Base-by-base conservation (phyloP, 2,888 invertebrate genomes). In the Stenchaetothrips biformis region DNA sequence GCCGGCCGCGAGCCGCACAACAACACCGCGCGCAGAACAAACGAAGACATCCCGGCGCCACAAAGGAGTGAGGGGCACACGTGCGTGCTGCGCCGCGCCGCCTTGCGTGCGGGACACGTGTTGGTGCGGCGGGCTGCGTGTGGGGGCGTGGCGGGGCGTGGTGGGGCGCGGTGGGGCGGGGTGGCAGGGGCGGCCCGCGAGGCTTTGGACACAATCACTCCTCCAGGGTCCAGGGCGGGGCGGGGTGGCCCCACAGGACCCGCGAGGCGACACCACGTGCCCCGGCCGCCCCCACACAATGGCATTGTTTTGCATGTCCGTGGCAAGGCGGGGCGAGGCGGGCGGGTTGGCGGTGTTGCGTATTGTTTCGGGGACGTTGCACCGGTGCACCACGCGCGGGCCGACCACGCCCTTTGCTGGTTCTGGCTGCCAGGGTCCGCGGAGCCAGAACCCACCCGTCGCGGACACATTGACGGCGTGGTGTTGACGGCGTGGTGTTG, bases 241-340 rank as follows among this genome's bases (percentile, higher is more conserved):
- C 18, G 18, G 59, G 18, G 59, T 18, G 59, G 59, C 16, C 18
- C 18, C 18, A 18, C 18, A 6, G 59, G 59, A 18, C 13, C 6
- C 18, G 37, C 37, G 59, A 59, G 13, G 13, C 13, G 59, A 6
- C 59, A 16, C 59, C 67, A 25, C 67, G 67, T 11, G 21, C 67
- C 9, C 67, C 67, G 67, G 37, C 37, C 37, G 37, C 67, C 21
- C 59, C 67, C 25, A 67, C 25, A 74, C 67, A 74, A 74, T 74
- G 67, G 67, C 25, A 74, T 74, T 74, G 67, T 74, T 74, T 74
- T 74, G 67, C 67, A 74, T 74, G 21, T 74, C 21, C 67, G 67
- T 74, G 67, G 67, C 67, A 21, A 4, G 37, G 37, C 37, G 37
- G 37, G 37, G 37, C 37, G 37, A 4, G 37, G 37, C 67, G 67